Evolutionary conservation across 2,113 vertebrate genomes (phyloP).

Genomic region (Collichthys lucidus): DNA sequence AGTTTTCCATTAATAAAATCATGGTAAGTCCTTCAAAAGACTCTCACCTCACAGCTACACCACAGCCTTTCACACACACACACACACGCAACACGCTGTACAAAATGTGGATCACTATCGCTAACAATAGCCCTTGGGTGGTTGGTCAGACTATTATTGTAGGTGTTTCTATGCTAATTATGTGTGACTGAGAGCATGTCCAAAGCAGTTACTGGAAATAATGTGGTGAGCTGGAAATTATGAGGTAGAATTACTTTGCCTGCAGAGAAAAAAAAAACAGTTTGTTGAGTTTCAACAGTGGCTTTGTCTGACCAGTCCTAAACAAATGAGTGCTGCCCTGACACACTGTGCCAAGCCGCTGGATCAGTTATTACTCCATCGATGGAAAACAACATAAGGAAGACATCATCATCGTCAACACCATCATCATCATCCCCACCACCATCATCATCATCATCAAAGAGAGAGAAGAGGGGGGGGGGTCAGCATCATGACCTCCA

Average conservation of each 20-base stretch:
- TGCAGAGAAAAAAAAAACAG: slow-evolving; percentile 13
- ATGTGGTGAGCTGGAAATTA: slow-evolving; percentile 71
- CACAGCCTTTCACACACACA: slow-evolving; percentile 1
- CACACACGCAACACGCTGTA: slow-evolving; percentile 23
- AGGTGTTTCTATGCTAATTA: slow-evolving; percentile 78
- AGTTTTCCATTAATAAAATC: slow-evolving; percentile 71
- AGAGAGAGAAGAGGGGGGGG: slow-evolving; percentile 21
- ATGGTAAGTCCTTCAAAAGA: slow-evolving; percentile 28
- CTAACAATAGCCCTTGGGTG: slow-evolving; percentile 74
- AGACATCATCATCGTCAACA: slow-evolving; percentile 56
- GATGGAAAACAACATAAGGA: slow-evolving; percentile 21
- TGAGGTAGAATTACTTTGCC: slow-evolving; percentile 63
- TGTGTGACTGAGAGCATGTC: slow-evolving; percentile 79
- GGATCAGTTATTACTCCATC: slow-evolving; percentile 18
- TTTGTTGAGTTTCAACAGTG: slow-evolving; percentile 34
- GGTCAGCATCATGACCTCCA: slow-evolving; percentile 72
- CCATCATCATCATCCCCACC: slow-evolving; percentile 47
- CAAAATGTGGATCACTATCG: slow-evolving; percentile 53
- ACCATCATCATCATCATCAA: slow-evolving; percentile 38
- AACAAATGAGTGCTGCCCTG: slow-evolving; percentile 37
- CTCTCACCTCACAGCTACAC: slow-evolving; percentile 30
- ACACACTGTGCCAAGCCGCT: slow-evolving; percentile 3
- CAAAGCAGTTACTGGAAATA: slow-evolving; percentile 76
- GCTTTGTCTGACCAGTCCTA: slow-evolving; percentile 46
- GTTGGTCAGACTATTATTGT: slow-evolving; percentile 75